Evolutionary conservation across 2,113 vertebrate genomes (phyloP), one percentile per base, ranked within the genome.

Genomic region (Thamnophis sirtalis): DNA sequence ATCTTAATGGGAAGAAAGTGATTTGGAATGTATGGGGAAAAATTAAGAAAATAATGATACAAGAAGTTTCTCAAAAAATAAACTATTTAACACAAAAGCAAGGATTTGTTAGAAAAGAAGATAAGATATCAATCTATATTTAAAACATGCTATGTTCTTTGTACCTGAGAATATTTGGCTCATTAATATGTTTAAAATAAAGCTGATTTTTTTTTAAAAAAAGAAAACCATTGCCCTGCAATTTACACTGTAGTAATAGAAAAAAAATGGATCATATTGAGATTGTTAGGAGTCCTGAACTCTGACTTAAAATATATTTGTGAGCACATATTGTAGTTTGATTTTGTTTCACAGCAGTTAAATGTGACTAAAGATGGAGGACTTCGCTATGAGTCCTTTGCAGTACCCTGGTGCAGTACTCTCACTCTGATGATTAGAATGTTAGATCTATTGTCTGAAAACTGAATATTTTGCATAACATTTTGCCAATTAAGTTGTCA

Each of bases 21-120:
- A 96, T 96, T 90, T 96, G 94, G 93, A 96, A 58, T 95, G 93
- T 90, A 43, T 88, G 68, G 54, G 50, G 9, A 2, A 28, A 85
- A 91, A 86, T 91, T 85, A 94, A 93, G 92, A 92, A 90, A 96
- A 91, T 95, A 95, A 96, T 91, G 90, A 94, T 93, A 90, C 90
- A 95, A 94, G 90, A 88, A 94, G 80, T 58, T 93, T 93, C 86
- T 90, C 48, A 90, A 93, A 92, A 21, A 93, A 91, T 91, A 86
- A 94, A 28, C 80, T 92, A 53, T 94, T 96, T 93, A 93, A 94
- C 51, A 80, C 63, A 84, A 87, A 93, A 93, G 86, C 92, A 94
- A 95, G 89, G 7, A 90, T 92, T 94, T 95, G 85, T 95, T 94
- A 95, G 63, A 90, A 84, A 51, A 84, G 54, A 38, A 91, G 88